Percentiles rank a stretch among this genome's conserved stretches.
phyloP scores from a whole-genome alignment of 2,888 invertebrate genomes.

The Gari tellinella region DNA sequence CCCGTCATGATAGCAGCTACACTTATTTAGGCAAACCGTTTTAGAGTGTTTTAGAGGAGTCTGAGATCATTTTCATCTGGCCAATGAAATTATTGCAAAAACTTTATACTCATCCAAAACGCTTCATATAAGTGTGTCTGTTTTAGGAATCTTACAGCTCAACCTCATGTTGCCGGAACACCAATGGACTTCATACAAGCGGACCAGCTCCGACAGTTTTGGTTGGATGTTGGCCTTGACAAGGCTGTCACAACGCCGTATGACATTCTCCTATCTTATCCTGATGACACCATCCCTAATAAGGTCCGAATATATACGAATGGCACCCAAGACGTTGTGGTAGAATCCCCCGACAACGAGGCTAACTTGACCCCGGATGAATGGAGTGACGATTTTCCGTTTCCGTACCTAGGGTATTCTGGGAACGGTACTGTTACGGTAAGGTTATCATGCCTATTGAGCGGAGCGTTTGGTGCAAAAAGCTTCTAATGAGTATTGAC shows the following conservation, averaged over 20 bases:
- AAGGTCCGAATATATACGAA: slow-evolving; percentile 26
- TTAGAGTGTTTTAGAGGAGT: too few relatives aligned
- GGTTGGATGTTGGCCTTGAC: slow-evolving; percentile 48
- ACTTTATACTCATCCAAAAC: background rate
- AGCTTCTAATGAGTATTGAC: too few relatives aligned
- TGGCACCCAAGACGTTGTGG: slow-evolving; percentile 5
- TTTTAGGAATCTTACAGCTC: slow-evolving; percentile 23
- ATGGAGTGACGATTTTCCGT: slow-evolving; percentile 69
- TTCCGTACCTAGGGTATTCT: slow-evolving; percentile 79
- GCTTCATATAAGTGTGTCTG: background rate
- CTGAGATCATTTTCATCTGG: too few relatives aligned
- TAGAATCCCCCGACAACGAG: slow-evolving; percentile 69
- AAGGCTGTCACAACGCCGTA: slow-evolving; percentile 47
- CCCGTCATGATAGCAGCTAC: too few relatives aligned
- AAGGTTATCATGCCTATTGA: background rate
- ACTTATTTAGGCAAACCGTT: background rate
- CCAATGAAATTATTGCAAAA: background rate
- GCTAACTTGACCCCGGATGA: slow-evolving; percentile 70
- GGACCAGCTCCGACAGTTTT: slow-evolving; percentile 39
- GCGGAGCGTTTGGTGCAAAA: too few relatives aligned
- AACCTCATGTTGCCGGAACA: slow-evolving; percentile 55
- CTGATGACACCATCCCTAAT: slow-evolving; percentile 35
- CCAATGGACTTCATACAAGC: slow-evolving; percentile 42
- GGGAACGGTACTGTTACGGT: slow-evolving; percentile 67
- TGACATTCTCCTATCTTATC: slow-evolving; percentile 55